Conservation (phyloP, 2,888 invertebrate genomes). For the Cataglyphis altisquamis region DNA sequence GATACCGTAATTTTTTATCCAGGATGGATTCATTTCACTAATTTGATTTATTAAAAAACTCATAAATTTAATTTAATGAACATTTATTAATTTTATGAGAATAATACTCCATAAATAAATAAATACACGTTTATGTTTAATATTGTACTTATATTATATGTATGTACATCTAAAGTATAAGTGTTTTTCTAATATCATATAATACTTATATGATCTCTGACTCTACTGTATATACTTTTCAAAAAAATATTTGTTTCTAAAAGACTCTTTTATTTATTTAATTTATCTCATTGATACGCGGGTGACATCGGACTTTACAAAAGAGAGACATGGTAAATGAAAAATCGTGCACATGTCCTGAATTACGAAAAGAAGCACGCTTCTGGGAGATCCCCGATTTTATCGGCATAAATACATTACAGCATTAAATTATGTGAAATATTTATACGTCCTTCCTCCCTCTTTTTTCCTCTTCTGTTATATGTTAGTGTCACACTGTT, state of each 20-base stretch:
- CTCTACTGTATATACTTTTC: background rate
- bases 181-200: background rate
- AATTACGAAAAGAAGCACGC: background rate
- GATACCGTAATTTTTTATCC: background rate
- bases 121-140: background rate
- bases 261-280: background rate
- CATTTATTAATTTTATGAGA: background rate
- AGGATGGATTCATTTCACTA: background rate
- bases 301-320: background rate
- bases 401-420: background rate
- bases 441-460: background rate
- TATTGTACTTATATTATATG: background rate
- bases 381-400: conserved; percentile 26
- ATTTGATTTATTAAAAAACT: background rate
- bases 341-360: background rate
- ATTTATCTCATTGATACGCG: background rate
- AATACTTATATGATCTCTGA: background rate
- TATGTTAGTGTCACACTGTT: background rate
- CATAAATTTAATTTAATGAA: background rate
- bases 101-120: background rate
- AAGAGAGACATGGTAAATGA: background rate
- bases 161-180: background rate
- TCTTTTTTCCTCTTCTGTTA: background rate
- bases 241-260: background rate
- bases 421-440: background rate